These are phyloP conservation scores for Corythornis cristatus DNA, from an alignment of 2,113 vertebrate genomes.

Conservation along the genomic window DNA sequence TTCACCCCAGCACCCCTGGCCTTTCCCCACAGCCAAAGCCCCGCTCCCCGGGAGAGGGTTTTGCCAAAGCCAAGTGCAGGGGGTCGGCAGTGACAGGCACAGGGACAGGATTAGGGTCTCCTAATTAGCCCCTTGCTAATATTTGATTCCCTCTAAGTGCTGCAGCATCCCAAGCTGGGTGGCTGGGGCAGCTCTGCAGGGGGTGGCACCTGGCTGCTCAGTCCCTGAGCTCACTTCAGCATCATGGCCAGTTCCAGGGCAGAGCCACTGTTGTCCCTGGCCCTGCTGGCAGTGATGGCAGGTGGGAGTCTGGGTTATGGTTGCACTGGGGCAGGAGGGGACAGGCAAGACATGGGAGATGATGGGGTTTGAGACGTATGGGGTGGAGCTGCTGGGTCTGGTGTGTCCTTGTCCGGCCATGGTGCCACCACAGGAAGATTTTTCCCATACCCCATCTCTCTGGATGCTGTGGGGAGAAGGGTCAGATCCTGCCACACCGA, in stretches of 20 bases:
- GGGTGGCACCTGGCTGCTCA: background rate
- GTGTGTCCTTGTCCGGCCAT: background rate
- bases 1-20: background rate
- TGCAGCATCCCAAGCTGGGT: fast-evolving
- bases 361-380: background rate
- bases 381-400: background rate
- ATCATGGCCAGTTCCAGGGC: fast-evolving
- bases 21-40: background rate
- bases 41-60: background rate
- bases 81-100: fast-evolving
- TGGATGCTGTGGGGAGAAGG: background rate
- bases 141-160: background rate
- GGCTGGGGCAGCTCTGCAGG: background rate
- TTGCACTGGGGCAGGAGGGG: background rate
- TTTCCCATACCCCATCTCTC: fast-evolving
- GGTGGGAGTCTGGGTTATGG: fast-evolving
- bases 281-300: fast-evolving
- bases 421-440: fast-evolving
- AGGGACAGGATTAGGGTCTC: background rate
- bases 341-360: background rate
- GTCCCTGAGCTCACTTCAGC: background rate
- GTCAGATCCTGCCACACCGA: background rate
- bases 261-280: fast-evolving
- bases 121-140: background rate
- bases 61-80: fast-evolving